Evolutionary conservation across 2,888 invertebrate genomes (phyloP).

Genomic region (Coenonympha glycerion): DNA sequence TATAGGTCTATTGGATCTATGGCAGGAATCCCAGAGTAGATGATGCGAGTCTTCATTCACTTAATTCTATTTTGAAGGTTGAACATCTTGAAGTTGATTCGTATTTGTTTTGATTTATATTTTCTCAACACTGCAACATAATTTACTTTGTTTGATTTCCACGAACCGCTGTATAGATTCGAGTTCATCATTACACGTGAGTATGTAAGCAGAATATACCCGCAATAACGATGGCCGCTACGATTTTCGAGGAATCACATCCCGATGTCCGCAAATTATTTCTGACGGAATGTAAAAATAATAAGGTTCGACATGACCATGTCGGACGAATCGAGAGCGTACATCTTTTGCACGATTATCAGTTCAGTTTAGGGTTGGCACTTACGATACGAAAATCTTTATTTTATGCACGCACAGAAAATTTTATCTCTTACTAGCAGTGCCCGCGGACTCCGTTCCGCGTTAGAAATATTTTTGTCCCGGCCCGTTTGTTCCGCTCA

Average conservation of each 20-base stretch:
- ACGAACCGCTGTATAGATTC: constrained; percentile 13
- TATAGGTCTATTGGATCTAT: too few relatives aligned
- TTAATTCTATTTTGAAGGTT: too few relatives aligned
- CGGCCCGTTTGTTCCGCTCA: too few relatives aligned
- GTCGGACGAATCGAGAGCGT: constrained; percentile 21
- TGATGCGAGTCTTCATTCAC: too few relatives aligned
- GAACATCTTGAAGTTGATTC: too few relatives aligned
- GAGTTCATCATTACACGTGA: constrained; percentile 20
- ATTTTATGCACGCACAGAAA: background rate
- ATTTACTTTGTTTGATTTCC: constrained; percentile 12
- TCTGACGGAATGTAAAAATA: constrained; percentile 29
- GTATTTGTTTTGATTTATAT: background rate
- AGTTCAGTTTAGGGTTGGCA: constrained; percentile 22
- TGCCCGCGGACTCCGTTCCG: too few relatives aligned
- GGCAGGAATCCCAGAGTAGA: too few relatives aligned
- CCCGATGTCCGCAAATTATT: constrained; percentile 31
- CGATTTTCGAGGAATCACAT: constrained; percentile 29
- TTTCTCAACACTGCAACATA: background rate
- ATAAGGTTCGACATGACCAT: constrained; percentile 26
- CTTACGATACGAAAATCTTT: too few relatives aligned
- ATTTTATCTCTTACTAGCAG: too few relatives aligned
- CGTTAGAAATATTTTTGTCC: too few relatives aligned
- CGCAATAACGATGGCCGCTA: constrained; percentile 27
- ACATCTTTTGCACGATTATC: constrained; percentile 26
- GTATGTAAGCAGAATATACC: constrained; percentile 21